Conservation (phyloP, 1,140 invertebrate species). For the Meloidogyne exigua region DNA sequence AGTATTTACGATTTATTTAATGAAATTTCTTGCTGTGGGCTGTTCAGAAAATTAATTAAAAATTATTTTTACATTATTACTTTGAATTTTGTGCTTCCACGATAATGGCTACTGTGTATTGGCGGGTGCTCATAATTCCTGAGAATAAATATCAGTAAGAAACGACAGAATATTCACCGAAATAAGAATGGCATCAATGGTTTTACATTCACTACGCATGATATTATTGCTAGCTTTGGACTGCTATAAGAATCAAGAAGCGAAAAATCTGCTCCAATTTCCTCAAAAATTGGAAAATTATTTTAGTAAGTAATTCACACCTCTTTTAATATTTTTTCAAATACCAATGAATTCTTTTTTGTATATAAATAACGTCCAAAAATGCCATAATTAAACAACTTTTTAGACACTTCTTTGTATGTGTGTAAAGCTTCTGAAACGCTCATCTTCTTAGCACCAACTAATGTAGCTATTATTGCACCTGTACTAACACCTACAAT, state of each 20-base stretch:
- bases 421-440: conserved; percentile 49
- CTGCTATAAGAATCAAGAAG: conserved; percentile 46
- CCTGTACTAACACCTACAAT: conserved; percentile 89
- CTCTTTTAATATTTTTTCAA: conserved; percentile 77
- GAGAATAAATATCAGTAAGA: not conserved
- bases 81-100: conserved; percentile 69
- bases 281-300: conserved; percentile 31
- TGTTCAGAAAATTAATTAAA: not conserved
- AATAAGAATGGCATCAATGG: conserved; percentile 82
- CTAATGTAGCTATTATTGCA: conserved; percentile 64
- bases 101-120: conserved; percentile 75
- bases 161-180: conserved; percentile 67
- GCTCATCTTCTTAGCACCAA: conserved; percentile 58
- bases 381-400: conserved; percentile 41
- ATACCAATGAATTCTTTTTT: conserved; percentile 83
- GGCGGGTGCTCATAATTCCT: conserved; percentile 76
- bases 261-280: conserved; percentile 34
- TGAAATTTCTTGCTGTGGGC: not conserved
- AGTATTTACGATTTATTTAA: too few species aligned
- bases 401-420: conserved; percentile 56
- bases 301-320: conserved; percentile 24
- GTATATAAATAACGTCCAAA: conserved; percentile 76
- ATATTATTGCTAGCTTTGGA: conserved; percentile 46
- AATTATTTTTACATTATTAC: not conserved
- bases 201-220: conserved; percentile 74